Evolutionary conservation across 1,140 invertebrate genomes (phyloP), one percentile per base, ranked within the genome.

Genomic region (Coenobita brevimanus): DNA sequence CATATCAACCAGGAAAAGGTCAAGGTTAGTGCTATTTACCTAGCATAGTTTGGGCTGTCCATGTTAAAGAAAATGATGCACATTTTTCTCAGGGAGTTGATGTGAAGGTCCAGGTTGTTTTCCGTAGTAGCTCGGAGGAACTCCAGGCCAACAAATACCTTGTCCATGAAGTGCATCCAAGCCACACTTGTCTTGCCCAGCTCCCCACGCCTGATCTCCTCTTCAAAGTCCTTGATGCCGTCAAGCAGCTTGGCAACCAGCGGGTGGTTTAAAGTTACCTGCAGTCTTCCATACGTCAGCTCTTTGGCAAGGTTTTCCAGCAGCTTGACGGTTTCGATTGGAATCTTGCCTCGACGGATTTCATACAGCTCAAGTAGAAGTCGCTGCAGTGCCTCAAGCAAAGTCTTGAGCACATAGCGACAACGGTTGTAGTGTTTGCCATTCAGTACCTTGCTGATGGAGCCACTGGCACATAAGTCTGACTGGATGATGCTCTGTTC

Each of bases 241-340:
- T 69, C 15, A 69, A 69, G 67, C 13, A 30, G n/a, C 27, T 75
- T 75, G 38, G 71, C 71, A 75, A 75, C 38, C 30, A 3, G 24
- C 41, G 71, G 71, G 27, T 30, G 38, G 67, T 15, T 33, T 62
- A 62, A 62, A 62, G 60, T 62, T 62, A 27, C 60, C 60, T 69
- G 27, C 67, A 17, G 27, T 69, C 67, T 30, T 69, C 30, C 67
- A 30, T 69, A 69, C 67, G 13, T 0, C 2, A 6, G 13, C 30
- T 75, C 33, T 75, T 75, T 33, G 71, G 71, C 71, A 36, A 36
- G 27, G 71, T 36, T 75, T 75, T 75, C 10, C 27, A 75, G 33
- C 71, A 75, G 71, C 30, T 36, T 75, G 71, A 75, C 71, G 17
- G 71, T 75, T 24, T 75, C 71, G 27, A 75, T 30, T 75, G 71